Base-by-base conservation (phyloP, 2,797 vertebrate species). In the Danio jaintianensis region DNA sequence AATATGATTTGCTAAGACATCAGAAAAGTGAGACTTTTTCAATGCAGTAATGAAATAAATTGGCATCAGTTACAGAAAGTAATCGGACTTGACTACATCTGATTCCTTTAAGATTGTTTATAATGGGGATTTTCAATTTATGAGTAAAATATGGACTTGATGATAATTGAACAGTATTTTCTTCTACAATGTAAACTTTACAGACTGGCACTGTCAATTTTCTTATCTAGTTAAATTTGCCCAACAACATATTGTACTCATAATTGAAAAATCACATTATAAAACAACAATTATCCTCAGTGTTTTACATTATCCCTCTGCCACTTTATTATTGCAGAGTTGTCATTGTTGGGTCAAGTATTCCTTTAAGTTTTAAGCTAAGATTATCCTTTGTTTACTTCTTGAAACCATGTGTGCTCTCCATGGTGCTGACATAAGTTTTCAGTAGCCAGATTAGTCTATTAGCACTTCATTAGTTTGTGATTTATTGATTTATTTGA, bases 381-480 rank as follows among this genome's bases (percentile, higher is more conserved):
- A 78, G 50, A 8, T 71, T 18, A 18, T 1, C 5, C 5, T 20
- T 67, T 2, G 16, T 53, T 43, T 12, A n/a, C 11, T n/a, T 16
- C 11, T n/a, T 72, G 42, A 73, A 59, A 7, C 6, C 47, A 8
- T 18, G 16, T 48, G 45, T 62, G 0, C 90, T 93, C 81, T 93
- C 90, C 89, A 7, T 85, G 90, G 89, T 92, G 2, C 91, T 91
- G 90, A 83, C 53, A 7, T 2, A 38, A 40, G 13, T 6, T 59
- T 59, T 29, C 29, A 29, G 29, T 29, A 29, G 29, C 29, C 29
- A 29, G 29, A 29, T 29, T 29, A 29, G 29, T 3, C 29, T 29
- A 29, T 29, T 29, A 29, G 29, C 29, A 29, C 29, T 29, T 29
- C 29, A 29, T 29, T 29, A 1, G 29, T 29, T 29, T 29, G n/a